Conservation (phyloP, 2,888 invertebrate genomes). For the Cinara cedri region DNA sequence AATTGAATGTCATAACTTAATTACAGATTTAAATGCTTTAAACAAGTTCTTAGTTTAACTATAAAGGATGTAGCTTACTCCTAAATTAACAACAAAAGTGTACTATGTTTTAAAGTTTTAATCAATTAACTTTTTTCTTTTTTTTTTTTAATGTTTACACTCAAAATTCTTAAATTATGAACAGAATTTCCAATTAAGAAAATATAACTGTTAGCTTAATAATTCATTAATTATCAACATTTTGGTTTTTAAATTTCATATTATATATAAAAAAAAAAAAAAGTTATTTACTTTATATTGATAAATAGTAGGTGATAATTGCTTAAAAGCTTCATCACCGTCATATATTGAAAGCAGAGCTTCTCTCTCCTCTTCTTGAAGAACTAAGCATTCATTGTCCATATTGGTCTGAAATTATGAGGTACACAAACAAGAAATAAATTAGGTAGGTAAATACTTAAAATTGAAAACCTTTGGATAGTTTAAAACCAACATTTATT, state of each 20-base stretch:
- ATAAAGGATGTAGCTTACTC: too few species aligned
- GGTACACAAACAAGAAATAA: neutral
- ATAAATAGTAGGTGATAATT: conserved; percentile 77
- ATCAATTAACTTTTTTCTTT: neutral
- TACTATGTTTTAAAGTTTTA: too few species aligned
- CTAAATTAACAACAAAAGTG: too few species aligned
- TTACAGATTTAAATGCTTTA: too few species aligned
- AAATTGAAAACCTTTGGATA: neutral
- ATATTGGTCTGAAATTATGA: conserved; percentile 20
- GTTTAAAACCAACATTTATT: neutral
- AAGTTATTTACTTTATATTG: conserved; percentile 75
- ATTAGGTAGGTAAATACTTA: neutral
- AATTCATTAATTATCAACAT: too few species aligned
- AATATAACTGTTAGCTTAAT: too few species aligned
- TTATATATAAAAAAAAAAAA: neutral
- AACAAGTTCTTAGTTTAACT: too few species aligned
- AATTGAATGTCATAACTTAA: too few species aligned
- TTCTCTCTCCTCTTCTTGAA: conserved; percentile 87
- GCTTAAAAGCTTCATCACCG: conserved; percentile 85
- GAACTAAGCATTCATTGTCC: conserved; percentile 69
- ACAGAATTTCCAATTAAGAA: too few species aligned
- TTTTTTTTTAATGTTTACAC: too few species aligned
- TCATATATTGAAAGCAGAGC: conserved; percentile 92
- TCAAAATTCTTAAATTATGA: too few species aligned
- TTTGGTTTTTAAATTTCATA: too few species aligned